Percentiles rank a stretch among this genome's conserved stretches.
Conservation (phyloP, 2,797 vertebrate genomes). For the Acrocephalus scirpaceus region DNA sequence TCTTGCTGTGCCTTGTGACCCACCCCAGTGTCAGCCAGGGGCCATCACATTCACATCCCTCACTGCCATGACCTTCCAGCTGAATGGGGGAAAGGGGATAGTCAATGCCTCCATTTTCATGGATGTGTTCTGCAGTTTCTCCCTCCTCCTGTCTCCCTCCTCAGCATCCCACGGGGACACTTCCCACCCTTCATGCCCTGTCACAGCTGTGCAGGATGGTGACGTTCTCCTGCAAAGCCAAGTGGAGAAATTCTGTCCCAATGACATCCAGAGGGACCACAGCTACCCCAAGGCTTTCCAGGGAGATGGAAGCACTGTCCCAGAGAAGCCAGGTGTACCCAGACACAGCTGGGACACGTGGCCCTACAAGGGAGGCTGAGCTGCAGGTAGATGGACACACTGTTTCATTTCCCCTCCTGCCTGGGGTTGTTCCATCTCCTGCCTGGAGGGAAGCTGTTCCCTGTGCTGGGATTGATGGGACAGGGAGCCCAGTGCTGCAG, state of each 20-base stretch:
- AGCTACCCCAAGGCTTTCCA: neutral
- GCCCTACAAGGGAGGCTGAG: neutral
- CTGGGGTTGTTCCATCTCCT: neutral
- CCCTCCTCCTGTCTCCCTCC: neutral
- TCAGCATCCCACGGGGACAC: neutral
- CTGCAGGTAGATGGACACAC: neutral
- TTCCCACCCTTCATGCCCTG: neutral
- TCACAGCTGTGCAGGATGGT: fast-evolving
- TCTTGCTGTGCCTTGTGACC: neutral
- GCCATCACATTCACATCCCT: neutral
- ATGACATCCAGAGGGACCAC: neutral
- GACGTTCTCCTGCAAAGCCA: fast-evolving
- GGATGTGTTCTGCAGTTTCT: neutral
- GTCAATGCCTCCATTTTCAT: neutral
- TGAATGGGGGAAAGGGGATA: neutral
- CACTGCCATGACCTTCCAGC: neutral
- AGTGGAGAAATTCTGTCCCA: neutral
- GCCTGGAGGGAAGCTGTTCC: neutral
- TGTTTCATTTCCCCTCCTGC: neutral
- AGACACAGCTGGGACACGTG: fast-evolving
- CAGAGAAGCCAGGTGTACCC: neutral
- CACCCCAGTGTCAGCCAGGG: neutral
- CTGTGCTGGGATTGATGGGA: neutral
- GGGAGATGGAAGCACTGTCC: neutral
- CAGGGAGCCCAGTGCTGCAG: neutral